Evolutionary conservation across 2,113 vertebrate species (phyloP).

Genomic region (Opisthocomus hoazin): DNA sequence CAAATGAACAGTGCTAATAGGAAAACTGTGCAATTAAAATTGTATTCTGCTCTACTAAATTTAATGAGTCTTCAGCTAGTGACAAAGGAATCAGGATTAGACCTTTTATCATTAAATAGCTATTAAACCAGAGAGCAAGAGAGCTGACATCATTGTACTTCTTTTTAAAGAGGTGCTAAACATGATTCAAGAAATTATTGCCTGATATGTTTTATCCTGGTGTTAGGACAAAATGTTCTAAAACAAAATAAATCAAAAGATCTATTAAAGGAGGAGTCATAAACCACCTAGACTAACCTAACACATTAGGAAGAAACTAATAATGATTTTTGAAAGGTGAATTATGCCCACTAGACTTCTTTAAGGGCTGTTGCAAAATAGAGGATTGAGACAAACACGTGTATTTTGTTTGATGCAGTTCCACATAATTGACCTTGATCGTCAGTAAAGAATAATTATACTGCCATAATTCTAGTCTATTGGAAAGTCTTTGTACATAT

Average conservation of each 20-base stretch:
- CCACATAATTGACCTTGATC: neutral
- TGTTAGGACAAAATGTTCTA: neutral
- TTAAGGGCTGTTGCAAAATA: neutral
- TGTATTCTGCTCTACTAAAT: neutral
- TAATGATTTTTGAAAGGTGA: neutral
- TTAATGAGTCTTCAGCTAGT: neutral
- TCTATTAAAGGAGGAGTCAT: neutral
- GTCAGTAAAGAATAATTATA: neutral
- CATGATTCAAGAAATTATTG: slow-evolving; percentile 38
- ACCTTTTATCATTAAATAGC: slow-evolving; percentile 22
- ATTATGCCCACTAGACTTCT: neutral
- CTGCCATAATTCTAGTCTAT: neutral
- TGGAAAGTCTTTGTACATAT: neutral
- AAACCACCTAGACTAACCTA: slow-evolving; percentile 7
- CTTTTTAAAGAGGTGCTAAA: slow-evolving; percentile 48
- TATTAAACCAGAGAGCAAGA: neutral
- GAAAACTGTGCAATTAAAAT: slow-evolving; percentile 11
- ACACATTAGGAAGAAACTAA: neutral
- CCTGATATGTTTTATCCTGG: neutral
- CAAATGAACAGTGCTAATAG: neutral
- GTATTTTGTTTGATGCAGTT: neutral
- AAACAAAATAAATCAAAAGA: neutral
- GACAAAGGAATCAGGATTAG: slow-evolving; percentile 22
- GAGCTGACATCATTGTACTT: slow-evolving; percentile 20
- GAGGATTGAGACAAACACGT: neutral